Evolutionary conservation across 2,888 invertebrate genomes (phyloP).

Genomic region (Agonopterix subpropinquella): DNA sequence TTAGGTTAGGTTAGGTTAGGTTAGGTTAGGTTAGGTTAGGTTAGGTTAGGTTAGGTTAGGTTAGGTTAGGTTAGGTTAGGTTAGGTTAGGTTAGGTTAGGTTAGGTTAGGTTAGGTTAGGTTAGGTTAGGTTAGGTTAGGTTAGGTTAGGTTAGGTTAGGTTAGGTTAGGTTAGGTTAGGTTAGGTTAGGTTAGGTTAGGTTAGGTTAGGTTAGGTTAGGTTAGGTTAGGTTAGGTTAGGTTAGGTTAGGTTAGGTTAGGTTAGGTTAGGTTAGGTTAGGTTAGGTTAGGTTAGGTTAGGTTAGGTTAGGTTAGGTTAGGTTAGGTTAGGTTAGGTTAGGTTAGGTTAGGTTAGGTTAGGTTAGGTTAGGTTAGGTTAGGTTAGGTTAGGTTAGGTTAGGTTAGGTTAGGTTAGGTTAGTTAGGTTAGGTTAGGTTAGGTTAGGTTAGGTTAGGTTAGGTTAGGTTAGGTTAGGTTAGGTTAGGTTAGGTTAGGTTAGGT

Average conservation of each 20-base stretch:
- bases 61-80: slow-evolving; percentile 3
- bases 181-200: slow-evolving; percentile 6
- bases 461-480: no score
- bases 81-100: slow-evolving; percentile 6
- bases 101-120: slow-evolving; percentile 15
- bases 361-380: no score
- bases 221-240: slow-evolving; percentile 4
- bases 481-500: no score
- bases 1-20: slow-evolving; percentile 4
- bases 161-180: slow-evolving; percentile 7
- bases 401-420: no score
- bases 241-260: slow-evolving; percentile 5
- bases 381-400: no score
- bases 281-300: no score
- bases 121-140: slow-evolving; percentile 8
- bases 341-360: no score
- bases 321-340: no score
- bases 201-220: slow-evolving; percentile 3
- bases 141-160: slow-evolving; percentile 8
- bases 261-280: slow-evolving; percentile 5
- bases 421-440: no score
- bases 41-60: not conserved
- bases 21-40: slow-evolving; percentile 5
- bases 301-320: no score
- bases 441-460: no score